A percentile compares a stretch with the other conserved stretches of the same genome.
Conservation (phyloP, 1,140 invertebrate genomes). For the Rhagoletis zephyria region DNA sequence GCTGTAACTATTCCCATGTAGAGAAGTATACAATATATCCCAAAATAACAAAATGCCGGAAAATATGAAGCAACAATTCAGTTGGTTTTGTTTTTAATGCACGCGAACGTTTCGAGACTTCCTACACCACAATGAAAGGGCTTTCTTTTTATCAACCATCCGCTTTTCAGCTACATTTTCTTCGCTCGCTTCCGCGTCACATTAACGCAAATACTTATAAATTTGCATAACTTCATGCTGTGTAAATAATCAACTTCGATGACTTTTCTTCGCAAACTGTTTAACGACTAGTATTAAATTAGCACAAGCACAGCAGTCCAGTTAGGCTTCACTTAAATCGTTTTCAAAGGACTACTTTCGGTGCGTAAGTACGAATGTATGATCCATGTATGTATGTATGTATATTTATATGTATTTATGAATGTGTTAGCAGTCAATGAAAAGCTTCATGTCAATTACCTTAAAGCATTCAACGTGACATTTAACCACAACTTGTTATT, state of each 20-base stretch:
- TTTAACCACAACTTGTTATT: neutral
- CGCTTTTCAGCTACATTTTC: neutral
- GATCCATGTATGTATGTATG: neutral
- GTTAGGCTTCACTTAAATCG: neutral
- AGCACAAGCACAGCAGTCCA: neutral
- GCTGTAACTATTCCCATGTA: too few relatives aligned
- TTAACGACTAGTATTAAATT: neutral
- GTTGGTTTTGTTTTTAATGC: too few relatives aligned
- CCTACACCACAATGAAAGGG: too few relatives aligned
- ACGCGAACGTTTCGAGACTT: too few relatives aligned
- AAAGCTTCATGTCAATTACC: neutral
- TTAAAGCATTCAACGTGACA: neutral
- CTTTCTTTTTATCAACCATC: neutral
- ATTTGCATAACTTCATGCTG: slow-evolving; percentile 43
- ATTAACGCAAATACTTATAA: neutral
- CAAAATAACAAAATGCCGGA: too few relatives aligned
- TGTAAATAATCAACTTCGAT: slow-evolving; percentile 34
- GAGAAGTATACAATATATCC: too few relatives aligned
- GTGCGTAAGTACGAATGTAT: neutral
- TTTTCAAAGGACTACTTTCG: neutral
- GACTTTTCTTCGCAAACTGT: neutral
- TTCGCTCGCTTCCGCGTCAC: neutral
- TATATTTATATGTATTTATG: neutral
- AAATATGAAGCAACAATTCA: too few relatives aligned
- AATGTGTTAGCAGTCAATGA: neutral